Evolutionary conservation across 2,888 invertebrate species (phyloP), one percentile per base, ranked within the genome.

Genomic region (Aphidius colemani): DNA sequence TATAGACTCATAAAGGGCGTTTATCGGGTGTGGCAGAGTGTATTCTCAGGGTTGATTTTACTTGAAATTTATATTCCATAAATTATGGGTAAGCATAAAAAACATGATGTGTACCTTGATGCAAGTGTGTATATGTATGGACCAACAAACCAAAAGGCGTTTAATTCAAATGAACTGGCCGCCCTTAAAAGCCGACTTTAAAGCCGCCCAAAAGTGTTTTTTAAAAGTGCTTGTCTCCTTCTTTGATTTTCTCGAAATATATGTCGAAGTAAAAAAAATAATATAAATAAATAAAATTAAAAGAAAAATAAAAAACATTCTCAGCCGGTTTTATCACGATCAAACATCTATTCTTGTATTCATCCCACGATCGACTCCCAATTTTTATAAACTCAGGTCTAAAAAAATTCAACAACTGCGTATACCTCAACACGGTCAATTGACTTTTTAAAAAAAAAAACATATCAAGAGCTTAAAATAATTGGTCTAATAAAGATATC

Each of bases 1-100:
- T 39, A 57, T 46, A 57, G 46, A 57, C 30, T 57, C 30, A 48
- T 13, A 63, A 56, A 51, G 55, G 56, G 53, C 57, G 56, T 11
- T 41, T 46, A 61, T 18, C 55, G 56, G 60, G 60, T 64, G 64
- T 64, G 60, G 56, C 51, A 39, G 0, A 7, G 50, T 43, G n/a
- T 49, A 44, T 55, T 55, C 44, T 50, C 45, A 11, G 64, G 64
- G 64, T 68, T 70, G 70, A 66, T 69, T 69, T 68, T 67, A 68
- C 67, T 66, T 63, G 63, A 69, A 30, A 69, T 68, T 69, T 70
- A 69, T 69, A 68, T 67, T 69, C 68, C 69, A 69, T 70, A 70
- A 70, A 68, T 70, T 67, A 69, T 59, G 61, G 61, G 53, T 45
- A 65, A 60, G 63, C 63, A 61, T 61, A 67, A 63, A n/a, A 30